A percentile compares a stretch with the other conserved stretches of the same genome.
These are phyloP conservation scores for Tichodroma muraria DNA, from an alignment of 2,113 vertebrate genomes.

Conservation along the genomic window DNA sequence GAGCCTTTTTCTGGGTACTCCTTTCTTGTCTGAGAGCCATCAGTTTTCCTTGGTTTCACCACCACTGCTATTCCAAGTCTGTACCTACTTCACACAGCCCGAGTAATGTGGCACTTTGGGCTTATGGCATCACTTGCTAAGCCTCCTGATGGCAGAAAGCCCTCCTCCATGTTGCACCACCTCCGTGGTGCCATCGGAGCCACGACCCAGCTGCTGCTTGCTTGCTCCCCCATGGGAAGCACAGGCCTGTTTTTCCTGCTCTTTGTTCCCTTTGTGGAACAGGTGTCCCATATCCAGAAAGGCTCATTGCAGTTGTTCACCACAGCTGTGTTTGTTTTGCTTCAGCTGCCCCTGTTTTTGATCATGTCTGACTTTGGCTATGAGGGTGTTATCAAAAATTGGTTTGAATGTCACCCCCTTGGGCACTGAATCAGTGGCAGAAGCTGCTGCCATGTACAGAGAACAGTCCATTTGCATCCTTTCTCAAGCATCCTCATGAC, in stretches of 20 bases:
- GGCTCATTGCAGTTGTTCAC: neutral
- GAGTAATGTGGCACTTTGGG: neutral
- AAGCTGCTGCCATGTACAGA: neutral
- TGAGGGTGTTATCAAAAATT: neutral
- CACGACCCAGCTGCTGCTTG: accelerated
- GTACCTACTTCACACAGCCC: neutral
- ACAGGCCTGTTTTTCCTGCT: neutral
- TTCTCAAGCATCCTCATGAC: neutral
- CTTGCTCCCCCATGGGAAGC: neutral
- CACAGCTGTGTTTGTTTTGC: neutral
- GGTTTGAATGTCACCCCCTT: neutral
- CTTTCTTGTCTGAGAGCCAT: neutral
- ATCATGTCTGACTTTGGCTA: neutral
- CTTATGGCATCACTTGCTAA: neutral
- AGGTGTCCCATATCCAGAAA: neutral
- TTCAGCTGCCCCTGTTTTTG: neutral
- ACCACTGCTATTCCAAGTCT: neutral
- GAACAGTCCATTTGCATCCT: neutral
- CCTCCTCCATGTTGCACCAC: neutral
- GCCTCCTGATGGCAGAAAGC: neutral
- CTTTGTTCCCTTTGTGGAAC: neutral
- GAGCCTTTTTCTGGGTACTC: neutral
- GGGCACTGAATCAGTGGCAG: neutral
- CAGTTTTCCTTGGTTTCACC: neutral
- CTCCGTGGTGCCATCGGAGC: neutral